Conservation (phyloP, 2,797 vertebrate species). For the Acipenser transmontanus region DNA sequence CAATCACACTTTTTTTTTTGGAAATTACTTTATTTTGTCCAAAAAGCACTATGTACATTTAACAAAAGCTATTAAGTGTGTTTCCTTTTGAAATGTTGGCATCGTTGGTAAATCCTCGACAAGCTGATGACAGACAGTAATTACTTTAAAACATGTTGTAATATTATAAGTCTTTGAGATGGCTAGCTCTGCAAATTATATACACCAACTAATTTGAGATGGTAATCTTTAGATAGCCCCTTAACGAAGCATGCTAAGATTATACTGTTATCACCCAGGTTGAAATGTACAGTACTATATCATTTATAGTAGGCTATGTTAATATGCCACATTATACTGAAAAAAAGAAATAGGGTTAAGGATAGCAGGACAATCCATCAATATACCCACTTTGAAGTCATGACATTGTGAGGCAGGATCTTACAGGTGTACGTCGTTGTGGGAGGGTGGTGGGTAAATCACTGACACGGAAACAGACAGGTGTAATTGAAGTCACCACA, state of each 20-base stretch:
- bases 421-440: too few relatives aligned
- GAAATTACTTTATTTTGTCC: neutral
- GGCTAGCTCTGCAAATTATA: conserved; percentile 18
- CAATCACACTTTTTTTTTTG: neutral
- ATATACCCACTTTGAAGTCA: too few relatives aligned
- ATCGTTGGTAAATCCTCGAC: neutral
- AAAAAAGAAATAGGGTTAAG: too few relatives aligned
- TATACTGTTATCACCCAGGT: neutral
- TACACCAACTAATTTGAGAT: conserved; percentile 8
- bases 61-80: neutral
- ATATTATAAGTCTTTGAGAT: conserved; percentile 14
- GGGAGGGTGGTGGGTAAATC: too few relatives aligned
- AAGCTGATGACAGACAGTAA: conserved; percentile 15
- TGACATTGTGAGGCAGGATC: too few relatives aligned
- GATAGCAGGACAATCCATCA: too few relatives aligned
- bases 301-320: too few relatives aligned
- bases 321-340: too few relatives aligned
- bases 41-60: neutral
- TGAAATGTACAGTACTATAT: too few relatives aligned
- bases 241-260: neutral
- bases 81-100: neutral
- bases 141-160: conserved; percentile 18
- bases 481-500: too few relatives aligned
- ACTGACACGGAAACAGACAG: too few relatives aligned
- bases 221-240: conserved; percentile 9